Evolutionary conservation across 2,888 invertebrate species (phyloP).

Genomic region (Synanthedon myopaeformis): DNA sequence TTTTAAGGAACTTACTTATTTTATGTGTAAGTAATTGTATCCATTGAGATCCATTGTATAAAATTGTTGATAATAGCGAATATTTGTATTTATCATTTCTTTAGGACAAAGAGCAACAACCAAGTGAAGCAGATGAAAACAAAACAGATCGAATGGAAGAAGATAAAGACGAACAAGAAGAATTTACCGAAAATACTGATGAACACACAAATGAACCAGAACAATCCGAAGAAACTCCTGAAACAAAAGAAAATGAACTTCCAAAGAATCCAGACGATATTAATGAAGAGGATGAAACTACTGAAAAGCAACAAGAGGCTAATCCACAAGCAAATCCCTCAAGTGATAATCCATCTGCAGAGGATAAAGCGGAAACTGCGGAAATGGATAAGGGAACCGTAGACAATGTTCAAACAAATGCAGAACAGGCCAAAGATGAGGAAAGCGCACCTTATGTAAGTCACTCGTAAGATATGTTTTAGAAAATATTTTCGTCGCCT

Average conservation of each 20-base stretch:
- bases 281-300: constrained; percentile 47
- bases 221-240: constrained; percentile 26
- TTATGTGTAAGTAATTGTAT: too few relatives aligned
- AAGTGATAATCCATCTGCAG: constrained; percentile 54
- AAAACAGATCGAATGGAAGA: constrained; percentile 47
- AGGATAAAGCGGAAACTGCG: constrained; percentile 63
- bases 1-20: too few relatives aligned
- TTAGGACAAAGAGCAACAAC: background rate
- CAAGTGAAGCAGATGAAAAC: background rate
- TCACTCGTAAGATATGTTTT: constrained; percentile 5
- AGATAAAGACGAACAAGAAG: constrained; percentile 52
- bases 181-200: constrained; percentile 26
- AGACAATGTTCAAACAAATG: constrained; percentile 63
- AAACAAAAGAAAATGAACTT: constrained; percentile 32
- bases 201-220: constrained; percentile 18
- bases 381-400: constrained; percentile 53
- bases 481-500: too few relatives aligned
- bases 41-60: too few relatives aligned
- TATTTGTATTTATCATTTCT: too few relatives aligned
- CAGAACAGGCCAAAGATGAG: constrained; percentile 55
- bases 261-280: constrained; percentile 53
- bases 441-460: constrained; percentile 52
- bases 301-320: constrained; percentile 53
- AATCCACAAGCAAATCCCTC: constrained; percentile 66
- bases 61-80: too few relatives aligned